Percentiles rank a stretch among this genome's conserved stretches.
These are phyloP conservation scores for Scaptomyza reducta DNA, from an alignment of 2,888 invertebrate species.

Conservation along the genomic window DNA sequence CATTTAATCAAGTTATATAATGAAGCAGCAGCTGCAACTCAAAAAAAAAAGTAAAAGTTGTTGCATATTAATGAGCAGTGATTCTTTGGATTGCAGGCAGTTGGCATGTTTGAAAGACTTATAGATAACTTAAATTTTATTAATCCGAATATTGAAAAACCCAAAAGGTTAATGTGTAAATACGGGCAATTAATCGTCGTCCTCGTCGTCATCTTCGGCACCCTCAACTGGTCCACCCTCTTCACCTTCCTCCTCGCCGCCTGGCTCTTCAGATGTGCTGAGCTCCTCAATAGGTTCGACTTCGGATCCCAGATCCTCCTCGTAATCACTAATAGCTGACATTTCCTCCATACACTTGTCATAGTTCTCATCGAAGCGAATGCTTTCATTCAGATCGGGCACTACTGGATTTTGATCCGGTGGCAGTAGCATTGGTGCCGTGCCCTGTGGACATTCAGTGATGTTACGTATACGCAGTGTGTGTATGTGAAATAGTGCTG, in stretches of 20 bases:
- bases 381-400: constrained; percentile 77
- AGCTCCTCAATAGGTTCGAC: constrained; percentile 68
- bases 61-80: background rate
- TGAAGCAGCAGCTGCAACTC: background rate
- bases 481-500: constrained; percentile 76
- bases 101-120: no score
- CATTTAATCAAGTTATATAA: constrained; percentile 17
- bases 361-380: constrained; percentile 76
- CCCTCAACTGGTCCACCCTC: constrained; percentile 53
- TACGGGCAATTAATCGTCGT: constrained; percentile 34
- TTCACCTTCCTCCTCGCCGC: constrained; percentile 69
- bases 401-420: constrained; percentile 62
- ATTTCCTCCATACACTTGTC: constrained; percentile 71
- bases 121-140: constrained; percentile 11
- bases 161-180: background rate
- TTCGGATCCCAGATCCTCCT: constrained; percentile 76
- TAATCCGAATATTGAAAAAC: constrained; percentile 6
- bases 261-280: constrained; percentile 72
- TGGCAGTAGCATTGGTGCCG: constrained; percentile 61
- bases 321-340: constrained; percentile 75
- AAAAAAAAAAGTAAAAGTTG: constrained; percentile 2
- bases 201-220: constrained; percentile 51
- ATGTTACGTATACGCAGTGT: constrained; percentile 63
- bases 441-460: constrained; percentile 65
- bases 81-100: no score